A percentile compares a stretch with the other conserved stretches of the same genome.
phyloP scores from a whole-genome alignment of 2,113 vertebrate species.

The Cygnus buccinator region DNA sequence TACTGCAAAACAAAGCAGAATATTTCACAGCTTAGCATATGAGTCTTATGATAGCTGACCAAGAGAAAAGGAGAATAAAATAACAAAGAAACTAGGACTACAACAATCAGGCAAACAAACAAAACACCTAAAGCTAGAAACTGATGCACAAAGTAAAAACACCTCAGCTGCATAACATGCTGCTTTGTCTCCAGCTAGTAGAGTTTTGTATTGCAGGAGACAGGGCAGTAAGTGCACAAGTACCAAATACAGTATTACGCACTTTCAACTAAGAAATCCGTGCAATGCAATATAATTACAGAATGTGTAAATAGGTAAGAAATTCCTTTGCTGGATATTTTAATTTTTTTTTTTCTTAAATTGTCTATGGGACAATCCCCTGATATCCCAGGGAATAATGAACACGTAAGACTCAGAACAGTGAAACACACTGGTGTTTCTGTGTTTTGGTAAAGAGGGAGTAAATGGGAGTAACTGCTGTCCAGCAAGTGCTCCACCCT shows the following conservation, averaged over 20 bases:
- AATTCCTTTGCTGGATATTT: background rate
- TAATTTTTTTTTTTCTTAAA: background rate
- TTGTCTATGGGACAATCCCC: background rate
- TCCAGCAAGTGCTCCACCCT: background rate
- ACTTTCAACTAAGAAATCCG: background rate
- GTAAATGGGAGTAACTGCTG: background rate
- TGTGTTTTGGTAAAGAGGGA: background rate
- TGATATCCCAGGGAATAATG: background rate
- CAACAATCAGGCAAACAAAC: background rate
- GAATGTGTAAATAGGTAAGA: background rate
- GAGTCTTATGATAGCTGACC: conserved; percentile 38
- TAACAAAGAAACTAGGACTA: background rate
- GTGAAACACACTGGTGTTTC: background rate
- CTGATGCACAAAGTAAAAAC: background rate
- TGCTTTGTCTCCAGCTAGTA: background rate
- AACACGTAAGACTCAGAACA: background rate
- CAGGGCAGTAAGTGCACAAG: background rate
- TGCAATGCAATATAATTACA: background rate
- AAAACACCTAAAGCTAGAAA: background rate
- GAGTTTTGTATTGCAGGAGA: background rate
- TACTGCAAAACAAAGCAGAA: conserved; percentile 57
- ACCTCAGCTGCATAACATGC: background rate
- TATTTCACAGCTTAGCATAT: conserved; percentile 18
- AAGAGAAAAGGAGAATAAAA: conserved; percentile 36
- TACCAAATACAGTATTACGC: background rate